Base-by-base conservation (phyloP, 2,888 invertebrate genomes). In the Eristalinus sepulchralis region DNA sequence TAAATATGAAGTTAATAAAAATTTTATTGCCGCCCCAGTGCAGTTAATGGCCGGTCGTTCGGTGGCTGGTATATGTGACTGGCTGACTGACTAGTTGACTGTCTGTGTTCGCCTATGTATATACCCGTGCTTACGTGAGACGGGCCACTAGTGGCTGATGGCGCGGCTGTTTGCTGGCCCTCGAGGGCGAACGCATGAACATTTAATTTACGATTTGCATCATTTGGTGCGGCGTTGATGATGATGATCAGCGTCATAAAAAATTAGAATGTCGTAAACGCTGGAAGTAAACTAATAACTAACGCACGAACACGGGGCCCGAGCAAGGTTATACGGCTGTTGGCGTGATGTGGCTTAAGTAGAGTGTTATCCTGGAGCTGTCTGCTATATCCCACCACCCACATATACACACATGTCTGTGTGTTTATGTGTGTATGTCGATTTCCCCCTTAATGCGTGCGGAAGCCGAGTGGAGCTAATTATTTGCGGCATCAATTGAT, bases 1-100 rank as follows among this genome's bases (percentile, higher is more conserved):
- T 83, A 87, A 83, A 87, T 83, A 87, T 80, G 76, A 72, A 87
- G 79, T 83, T 87, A 87, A 87, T 87, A 87, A 87, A 87, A 76
- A 36, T 80, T 83, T 83, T 87, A 87, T 87, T 80, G 63, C 83
- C 83, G 63, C 75, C 86, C 78, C 78, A 83, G 86, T 75, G 83
- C 71, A 84, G 76, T 83, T 83, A 75, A 87, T 83, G 71, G 73
- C 72, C 53, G 71, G 13, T 20, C 20, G n/a, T n/a, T 34, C 60
- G 64, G 10, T 59, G 33, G 67, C 8, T 63, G 33, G 66, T 47
- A 47, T 47, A 47, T 47, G 47, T 47, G 17, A 47, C 47, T 47
- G 47, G 47, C 47, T 47, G 47, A 47, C 47, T 47, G 47, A 47
- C 47, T 34, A 10, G 34, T 34, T 34, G 34, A 9, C 34, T 34